Percentiles rank a stretch among this genome's conserved stretches.
phyloP scores from a whole-genome alignment of 2,113 vertebrate species.

The pig (Sus scrofa) region T2T-Sscrofa CM000812.6:51467501-51468000 shows the following conservation, averaged over 20 bases:
- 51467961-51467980: not conserved
- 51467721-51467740: not conserved
- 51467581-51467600: not conserved
- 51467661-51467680: not conserved
- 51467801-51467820: conserved; percentile 22
- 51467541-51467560: not conserved
- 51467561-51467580: not conserved
- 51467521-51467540: not conserved
- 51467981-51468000: conserved; percentile 14
- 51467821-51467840: not conserved
- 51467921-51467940: not conserved
- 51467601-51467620: not conserved
- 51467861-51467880: not conserved
- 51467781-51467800: not conserved
- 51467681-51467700: not conserved
- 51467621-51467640: not conserved
- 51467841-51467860: not conserved
- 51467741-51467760: not conserved
- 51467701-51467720: not conserved
- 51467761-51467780: not conserved
- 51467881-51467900: not conserved
- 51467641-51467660: not conserved
- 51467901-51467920: not conserved
- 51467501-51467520: conserved; percentile 5
- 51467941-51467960: not conserved